Base-by-base conservation (phyloP, 1,140 invertebrate genomes). In the Drosophila arawakana region DNA sequence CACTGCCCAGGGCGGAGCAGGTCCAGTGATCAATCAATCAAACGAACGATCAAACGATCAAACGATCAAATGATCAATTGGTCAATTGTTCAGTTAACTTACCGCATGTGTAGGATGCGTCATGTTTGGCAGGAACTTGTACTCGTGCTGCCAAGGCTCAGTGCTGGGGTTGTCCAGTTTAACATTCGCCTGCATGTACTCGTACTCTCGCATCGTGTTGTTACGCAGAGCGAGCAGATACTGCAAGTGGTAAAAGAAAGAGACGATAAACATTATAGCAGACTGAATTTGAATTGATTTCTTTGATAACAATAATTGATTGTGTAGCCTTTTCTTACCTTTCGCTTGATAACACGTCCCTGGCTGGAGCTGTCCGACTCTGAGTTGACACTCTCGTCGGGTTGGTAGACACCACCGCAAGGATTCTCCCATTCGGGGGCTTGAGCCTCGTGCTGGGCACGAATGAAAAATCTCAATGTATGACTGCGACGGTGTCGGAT, bases 101-200 rank as follows among this genome's bases (percentile, higher is more conserved):
- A 88, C 83, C 84, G 63, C 59, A 41, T 47, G 52, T 46, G 80
- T 80, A 70, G 73, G 73, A 39, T 58, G 76, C 75, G 83, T 90
- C 72, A 91, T 79, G 72, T 90, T 90, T 15, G 90, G 85, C 76
- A 91, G 78, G 74, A 91, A 91, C 57, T 77, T 84, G 78, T 91
- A 91, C 54, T 86, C 78, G 49, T 69, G 70, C 54, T 70, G 62
- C 78, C 82, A 91, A 39, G 75, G 61, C 34, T 73, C 57, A 21
- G 69, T 68, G 46, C 71, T 60, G 65, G 69, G 66, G 39, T 86
- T 86, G 43, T 85, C 77, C 58, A 86, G 73, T 6, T 66, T 70
- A 54, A 72, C 75, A 35, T 66, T 65, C 4, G 34, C 43, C 9
- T 63, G 67, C 9, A 81, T 67, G 21, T 60, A 52, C 15, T 62